phyloP scores from a whole-genome alignment of 2,888 invertebrate species.

The Agapostemon virescens region DNA sequence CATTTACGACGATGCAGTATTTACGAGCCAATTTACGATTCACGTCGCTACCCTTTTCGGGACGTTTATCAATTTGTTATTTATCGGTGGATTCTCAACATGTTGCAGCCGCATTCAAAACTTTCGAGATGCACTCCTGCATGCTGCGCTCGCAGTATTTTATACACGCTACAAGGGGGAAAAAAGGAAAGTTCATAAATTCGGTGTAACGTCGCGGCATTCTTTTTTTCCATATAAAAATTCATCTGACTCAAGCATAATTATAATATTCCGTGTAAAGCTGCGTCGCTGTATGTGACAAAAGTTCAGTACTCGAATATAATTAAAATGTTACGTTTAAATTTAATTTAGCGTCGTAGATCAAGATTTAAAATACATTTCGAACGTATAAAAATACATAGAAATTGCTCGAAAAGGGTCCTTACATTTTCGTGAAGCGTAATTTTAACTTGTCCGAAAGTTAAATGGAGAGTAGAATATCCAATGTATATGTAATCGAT shows the following conservation, averaged over 20 bases:
- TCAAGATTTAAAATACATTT: background rate
- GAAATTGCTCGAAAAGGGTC: background rate
- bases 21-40: slow-evolving; percentile 16
- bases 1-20: background rate
- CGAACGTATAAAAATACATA: background rate
- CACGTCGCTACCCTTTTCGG: background rate
- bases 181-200: background rate
- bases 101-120: background rate
- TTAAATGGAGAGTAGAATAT: background rate
- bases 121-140: background rate
- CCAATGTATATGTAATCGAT: background rate
- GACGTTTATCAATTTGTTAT: slow-evolving; percentile 4
- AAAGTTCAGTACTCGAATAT: background rate
- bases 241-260: background rate
- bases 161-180: background rate
- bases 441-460: background rate
- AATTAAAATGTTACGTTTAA: background rate
- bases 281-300: no score
- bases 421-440: no score
- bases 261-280: background rate
- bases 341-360: background rate
- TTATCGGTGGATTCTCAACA: background rate
- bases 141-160: background rate
- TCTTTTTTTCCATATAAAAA: background rate
- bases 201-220: background rate